phyloP scores from a whole-genome alignment of 1,140 invertebrate genomes.

The Drosophila tsacasi region DNA sequence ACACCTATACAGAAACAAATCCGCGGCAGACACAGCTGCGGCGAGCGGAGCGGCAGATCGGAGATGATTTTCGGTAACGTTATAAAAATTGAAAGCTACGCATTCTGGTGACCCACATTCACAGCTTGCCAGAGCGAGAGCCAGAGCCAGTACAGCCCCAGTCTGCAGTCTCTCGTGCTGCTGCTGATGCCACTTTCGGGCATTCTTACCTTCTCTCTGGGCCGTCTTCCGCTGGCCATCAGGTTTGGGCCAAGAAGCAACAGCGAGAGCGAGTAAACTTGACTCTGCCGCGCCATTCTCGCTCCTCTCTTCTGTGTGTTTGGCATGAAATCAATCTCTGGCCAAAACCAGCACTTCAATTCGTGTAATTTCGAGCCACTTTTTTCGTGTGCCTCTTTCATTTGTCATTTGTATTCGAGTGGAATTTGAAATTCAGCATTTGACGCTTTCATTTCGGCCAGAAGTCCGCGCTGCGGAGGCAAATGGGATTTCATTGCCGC shows the following conservation, averaged over 20 bases:
- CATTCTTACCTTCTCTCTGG: constrained; percentile 24
- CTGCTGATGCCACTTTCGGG: constrained; percentile 33
- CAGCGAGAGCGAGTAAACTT: constrained; percentile 21
- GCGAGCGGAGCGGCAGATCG: constrained; percentile 15
- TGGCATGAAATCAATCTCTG: constrained; percentile 73
- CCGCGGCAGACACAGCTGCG: not conserved
- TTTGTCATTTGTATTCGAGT: constrained; percentile 24
- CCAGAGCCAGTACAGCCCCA: constrained; percentile 8
- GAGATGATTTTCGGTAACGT: constrained; percentile 62
- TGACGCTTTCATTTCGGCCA: constrained; percentile 70
- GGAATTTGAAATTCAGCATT: constrained; percentile 75
- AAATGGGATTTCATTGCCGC: constrained; percentile 49
- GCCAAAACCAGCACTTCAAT: constrained; percentile 42
- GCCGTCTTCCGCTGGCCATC: constrained; percentile 1
- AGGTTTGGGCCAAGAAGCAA: constrained; percentile 19
- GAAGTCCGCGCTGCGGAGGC: constrained; percentile 40
- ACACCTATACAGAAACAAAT: constrained; percentile 8
- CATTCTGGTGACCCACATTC: constrained; percentile 78
- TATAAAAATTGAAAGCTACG: constrained; percentile 81
- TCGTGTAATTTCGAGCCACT: constrained; percentile 29
- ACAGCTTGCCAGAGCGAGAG: constrained; percentile 19
- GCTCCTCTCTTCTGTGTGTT: constrained; percentile 22
- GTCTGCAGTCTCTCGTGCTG: constrained; percentile 38
- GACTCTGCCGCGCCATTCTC: constrained; percentile 12
- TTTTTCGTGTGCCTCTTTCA: constrained; percentile 21